These are phyloP conservation scores for Meriones unguiculatus DNA, from an alignment of 2,113 vertebrate genomes.

Conservation along the genomic window DNA sequence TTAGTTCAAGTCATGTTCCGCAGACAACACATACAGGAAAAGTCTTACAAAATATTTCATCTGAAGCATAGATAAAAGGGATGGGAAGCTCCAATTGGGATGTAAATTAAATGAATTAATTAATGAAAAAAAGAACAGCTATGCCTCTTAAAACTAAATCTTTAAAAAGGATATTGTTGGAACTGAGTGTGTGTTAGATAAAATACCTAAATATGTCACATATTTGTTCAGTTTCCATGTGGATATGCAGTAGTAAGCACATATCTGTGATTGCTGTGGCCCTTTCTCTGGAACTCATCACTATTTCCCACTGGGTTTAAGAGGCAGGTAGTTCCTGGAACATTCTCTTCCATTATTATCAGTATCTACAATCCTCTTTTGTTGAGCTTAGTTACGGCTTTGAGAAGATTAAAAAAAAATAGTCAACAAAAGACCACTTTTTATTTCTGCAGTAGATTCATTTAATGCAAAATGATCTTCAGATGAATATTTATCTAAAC, in stretches of 20 bases:
- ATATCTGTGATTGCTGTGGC: not conserved
- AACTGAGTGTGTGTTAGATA: not conserved
- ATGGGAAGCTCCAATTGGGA: too few relatives aligned
- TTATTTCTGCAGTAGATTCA: conserved; percentile 14
- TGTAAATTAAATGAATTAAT: too few relatives aligned
- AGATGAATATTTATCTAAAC: conserved; percentile 38
- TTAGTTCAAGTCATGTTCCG: conserved; percentile 46
- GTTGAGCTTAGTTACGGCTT: conserved; percentile 47
- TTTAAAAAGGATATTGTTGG: conserved; percentile 15
- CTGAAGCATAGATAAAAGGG: not conserved
- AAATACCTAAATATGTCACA: conserved; percentile 54
- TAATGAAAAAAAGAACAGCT: not conserved
- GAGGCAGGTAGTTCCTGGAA: not conserved
- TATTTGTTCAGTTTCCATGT: conserved; percentile 44
- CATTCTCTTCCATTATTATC: conserved; percentile 47
- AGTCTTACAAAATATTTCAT: conserved; percentile 47
- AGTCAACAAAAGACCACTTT: conserved; percentile 10
- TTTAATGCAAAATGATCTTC: conserved; percentile 58
- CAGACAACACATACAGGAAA: conserved; percentile 11
- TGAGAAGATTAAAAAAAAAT: conserved; percentile 54
- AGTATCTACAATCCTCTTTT: conserved; percentile 54
- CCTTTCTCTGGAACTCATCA: conserved; percentile 20
- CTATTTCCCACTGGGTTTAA: not conserved
- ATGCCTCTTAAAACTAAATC: conserved; percentile 41
- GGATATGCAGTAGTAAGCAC: not conserved